These are phyloP conservation scores for Laothoe populi DNA, from an alignment of 2,888 invertebrate genomes.

Conservation along the genomic window DNA sequence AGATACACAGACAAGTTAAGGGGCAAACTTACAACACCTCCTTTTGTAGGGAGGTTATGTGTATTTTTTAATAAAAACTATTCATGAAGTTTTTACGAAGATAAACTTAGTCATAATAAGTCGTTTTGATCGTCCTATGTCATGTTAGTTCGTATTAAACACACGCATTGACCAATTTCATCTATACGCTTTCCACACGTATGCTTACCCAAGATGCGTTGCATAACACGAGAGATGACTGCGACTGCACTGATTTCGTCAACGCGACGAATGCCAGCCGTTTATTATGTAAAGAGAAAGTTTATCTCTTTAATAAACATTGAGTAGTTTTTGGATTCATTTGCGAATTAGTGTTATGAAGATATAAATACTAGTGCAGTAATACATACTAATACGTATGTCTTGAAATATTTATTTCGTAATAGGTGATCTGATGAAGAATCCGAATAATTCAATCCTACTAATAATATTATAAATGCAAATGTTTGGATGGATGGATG, in stretches of 20 bases:
- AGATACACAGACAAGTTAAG: too few relatives aligned
- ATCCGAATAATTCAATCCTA: too few relatives aligned
- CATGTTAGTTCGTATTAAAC: slow-evolving; percentile 27
- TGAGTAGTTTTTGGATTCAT: slow-evolving; percentile 3
- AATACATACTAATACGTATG: too few relatives aligned
- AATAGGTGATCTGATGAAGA: too few relatives aligned
- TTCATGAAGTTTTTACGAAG: background rate
- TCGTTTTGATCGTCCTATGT: background rate
- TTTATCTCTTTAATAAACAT: slow-evolving; percentile 57
- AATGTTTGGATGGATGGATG: too few relatives aligned
- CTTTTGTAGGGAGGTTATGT: too few relatives aligned
- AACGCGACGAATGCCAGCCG: slow-evolving; percentile 60
- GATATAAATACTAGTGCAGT: too few relatives aligned
- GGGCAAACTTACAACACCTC: too few relatives aligned
- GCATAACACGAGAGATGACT: slow-evolving; percentile 61
- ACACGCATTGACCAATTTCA: slow-evolving; percentile 37
- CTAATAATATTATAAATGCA: too few relatives aligned
- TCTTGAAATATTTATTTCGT: too few relatives aligned
- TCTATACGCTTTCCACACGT: slow-evolving; percentile 51
- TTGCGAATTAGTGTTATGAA: slow-evolving; percentile 1
- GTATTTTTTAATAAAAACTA: background rate
- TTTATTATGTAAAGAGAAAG: slow-evolving; percentile 77
- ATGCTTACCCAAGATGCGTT: slow-evolving; percentile 58
- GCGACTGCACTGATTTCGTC: slow-evolving; percentile 77
- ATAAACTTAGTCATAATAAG: background rate